A percentile compares a stretch with the other conserved stretches of the same genome.
Conservation (phyloP, 2,888 invertebrate genomes). For the Agrotis exclamationis region DNA sequence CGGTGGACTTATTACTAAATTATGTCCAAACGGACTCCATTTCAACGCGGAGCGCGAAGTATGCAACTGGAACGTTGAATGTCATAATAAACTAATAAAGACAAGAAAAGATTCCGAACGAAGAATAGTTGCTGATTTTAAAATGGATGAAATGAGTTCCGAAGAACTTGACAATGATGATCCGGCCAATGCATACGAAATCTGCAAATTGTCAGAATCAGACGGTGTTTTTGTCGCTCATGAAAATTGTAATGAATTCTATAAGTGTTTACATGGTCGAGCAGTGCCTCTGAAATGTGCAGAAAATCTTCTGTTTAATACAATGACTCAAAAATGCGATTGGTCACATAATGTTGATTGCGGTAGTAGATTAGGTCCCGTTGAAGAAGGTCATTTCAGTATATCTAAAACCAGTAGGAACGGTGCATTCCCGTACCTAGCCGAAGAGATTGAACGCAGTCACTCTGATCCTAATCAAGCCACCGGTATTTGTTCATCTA, state of each 20-base stretch:
- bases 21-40: conserved; percentile 22
- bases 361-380: conserved; percentile 60
- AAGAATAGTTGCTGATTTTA: not conserved
- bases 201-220: conserved; percentile 66
- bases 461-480: conserved; percentile 37
- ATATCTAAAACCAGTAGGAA: not conserved
- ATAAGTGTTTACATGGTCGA: conserved; percentile 67
- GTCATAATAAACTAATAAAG: conserved; percentile 25
- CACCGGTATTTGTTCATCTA: conserved; percentile 61
- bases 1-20: conserved; percentile 44
- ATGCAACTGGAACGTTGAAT: conserved; percentile 63
- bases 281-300: conserved; percentile 66
- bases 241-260: conserved; percentile 74
- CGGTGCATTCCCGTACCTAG: not conserved
- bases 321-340: conserved; percentile 69
- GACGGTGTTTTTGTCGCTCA: conserved; percentile 69
- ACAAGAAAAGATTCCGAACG: not conserved
- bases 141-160: not conserved
- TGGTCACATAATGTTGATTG: conserved; percentile 73
- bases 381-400: conserved; percentile 10
- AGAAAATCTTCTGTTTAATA: conserved; percentile 65
- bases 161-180: conserved; percentile 55
- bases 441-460: conserved; percentile 23
- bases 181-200: conserved; percentile 63
- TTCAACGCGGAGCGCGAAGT: conserved; percentile 42